Base-by-base conservation (phyloP, 1,140 invertebrate species). In the Tetramorium alpestre region DNA sequence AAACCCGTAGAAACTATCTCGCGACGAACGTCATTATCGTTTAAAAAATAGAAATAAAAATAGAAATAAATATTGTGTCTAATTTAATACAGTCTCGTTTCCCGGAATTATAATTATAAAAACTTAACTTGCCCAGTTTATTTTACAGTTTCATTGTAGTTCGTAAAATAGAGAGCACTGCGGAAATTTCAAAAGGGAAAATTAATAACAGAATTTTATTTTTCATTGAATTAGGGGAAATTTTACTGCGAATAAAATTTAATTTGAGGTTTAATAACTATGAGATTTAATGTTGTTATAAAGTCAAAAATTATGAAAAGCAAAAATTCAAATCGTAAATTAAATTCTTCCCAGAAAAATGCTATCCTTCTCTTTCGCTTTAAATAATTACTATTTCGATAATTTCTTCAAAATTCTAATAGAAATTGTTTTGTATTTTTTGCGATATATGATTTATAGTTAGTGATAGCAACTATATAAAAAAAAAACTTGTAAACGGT, bases 201-300 rank as follows among this genome's bases (percentile, higher is more conserved):
- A 76, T 76, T 28, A 73, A 18, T 77, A 77, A n/a, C 22, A 62
- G 22, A 25, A 62, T 47, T 77, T 47, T 62, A 47, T 77, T 62
- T 60, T 75, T 62, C 5, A 33, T 77, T n/a, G 13, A 58, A 76
- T 58, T 60, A 38, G 16, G 8, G n/a, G 2, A 25, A 76, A 76
- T 13, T 60, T 62, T 77, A 16, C 10, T 7, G 8, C 41, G 2
- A 60, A 44, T 16, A 44, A 47, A 44, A 62, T 77, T 77, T 62
- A 77, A 77, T 77, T 77, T 77, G 41, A 47, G 41, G 16, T 60
- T 41, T 76, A 33, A 62, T 47, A 47, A 77, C n/a, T n/a, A 13
- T 11, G 4, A 58, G 62, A 47, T 62, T 76, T n/a, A 33, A 33
- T 33, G 60, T 47, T 62, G 56, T 62, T 44, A 54, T 8, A 44